Evolutionary conservation across 2,113 vertebrate species (phyloP), one percentile per base, ranked within the genome.

Genomic region (Puma concolor): DNA sequence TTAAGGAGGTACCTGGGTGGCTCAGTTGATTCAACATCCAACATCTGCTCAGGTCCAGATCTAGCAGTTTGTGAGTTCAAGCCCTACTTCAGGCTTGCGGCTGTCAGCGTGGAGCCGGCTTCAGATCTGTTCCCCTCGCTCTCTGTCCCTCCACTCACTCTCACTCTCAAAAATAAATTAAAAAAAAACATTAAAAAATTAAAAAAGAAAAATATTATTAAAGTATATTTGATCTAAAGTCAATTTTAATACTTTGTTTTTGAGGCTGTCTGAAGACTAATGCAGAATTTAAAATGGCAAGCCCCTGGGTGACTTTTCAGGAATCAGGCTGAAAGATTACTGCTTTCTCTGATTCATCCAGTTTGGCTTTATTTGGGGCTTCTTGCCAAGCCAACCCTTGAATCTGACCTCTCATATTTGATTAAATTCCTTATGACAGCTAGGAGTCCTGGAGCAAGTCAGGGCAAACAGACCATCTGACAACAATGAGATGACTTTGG

Each of bases 201-300:
- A 60, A 60, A 60, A 19, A 96, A 92, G 17, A 92, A 97, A 89
- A 13, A 33, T 66, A 12, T 88, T 91, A 80, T 87, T 95, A 90
- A 84, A 76, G 4, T 82, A 79, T 54, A 80, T 87, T 94, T 97
- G 27, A 82, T 93, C 27, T 76, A 31, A 85, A 93, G 71, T 69
- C 17, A 96, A 38, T 95, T 93, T 33, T 25, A 71, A 17, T 71
- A 82, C 36, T 60, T 98, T 74, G 64, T 89, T 94, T 92, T 90
- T 67, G 41, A 94, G 74, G 48, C n/a, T 92, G 1, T 95, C 50
- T 96, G 54, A 89, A 96, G 41, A 74, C 52, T 13, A 33, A 38
- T 82, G 67, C 57, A 86, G 27, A 80, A 64, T 44, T 81, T 0
- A 10, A 27, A 38, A 27, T 19, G 64, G 64, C 29, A 88, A 84